A percentile compares a stretch with the other conserved stretches of the same genome.
These are phyloP conservation scores for Monodelphis domestica DNA, from an alignment of 2,797 vertebrate genomes.

Conservation along the genomic window DNA sequence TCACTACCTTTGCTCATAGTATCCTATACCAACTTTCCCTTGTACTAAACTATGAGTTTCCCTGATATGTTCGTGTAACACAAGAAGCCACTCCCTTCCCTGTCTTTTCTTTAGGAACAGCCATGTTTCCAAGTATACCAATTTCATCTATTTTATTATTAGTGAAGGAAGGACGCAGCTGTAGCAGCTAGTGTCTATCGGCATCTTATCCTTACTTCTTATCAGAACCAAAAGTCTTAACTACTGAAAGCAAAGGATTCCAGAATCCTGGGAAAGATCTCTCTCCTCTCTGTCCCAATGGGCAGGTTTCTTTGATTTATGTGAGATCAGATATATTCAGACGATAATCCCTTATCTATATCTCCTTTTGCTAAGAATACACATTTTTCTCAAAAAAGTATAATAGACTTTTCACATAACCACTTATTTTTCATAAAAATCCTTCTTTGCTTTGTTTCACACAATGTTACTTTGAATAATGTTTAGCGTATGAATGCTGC, in stretches of 20 bases:
- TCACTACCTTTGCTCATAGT: background rate
- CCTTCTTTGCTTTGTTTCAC: background rate
- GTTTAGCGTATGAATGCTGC: background rate
- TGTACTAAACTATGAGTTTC: background rate
- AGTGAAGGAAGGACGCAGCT: background rate
- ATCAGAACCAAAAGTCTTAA: background rate
- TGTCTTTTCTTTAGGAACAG: background rate
- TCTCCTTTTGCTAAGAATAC: background rate
- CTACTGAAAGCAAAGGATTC: background rate
- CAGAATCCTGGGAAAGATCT: background rate
- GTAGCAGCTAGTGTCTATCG: background rate
- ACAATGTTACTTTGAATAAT: background rate
- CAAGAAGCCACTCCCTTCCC: background rate
- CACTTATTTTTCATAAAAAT: background rate
- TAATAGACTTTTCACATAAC: background rate
- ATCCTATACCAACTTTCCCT: background rate
- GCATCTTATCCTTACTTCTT: background rate
- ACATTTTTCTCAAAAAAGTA: background rate
- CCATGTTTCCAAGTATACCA: background rate
- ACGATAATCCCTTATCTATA: background rate
- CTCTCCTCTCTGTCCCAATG: background rate
- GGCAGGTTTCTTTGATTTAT: background rate
- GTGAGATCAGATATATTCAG: background rate
- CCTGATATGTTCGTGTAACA: background rate
- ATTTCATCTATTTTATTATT: background rate